Conservation (phyloP, 1,140 invertebrate genomes). For the Lepidotrigona ventralis region DNA sequence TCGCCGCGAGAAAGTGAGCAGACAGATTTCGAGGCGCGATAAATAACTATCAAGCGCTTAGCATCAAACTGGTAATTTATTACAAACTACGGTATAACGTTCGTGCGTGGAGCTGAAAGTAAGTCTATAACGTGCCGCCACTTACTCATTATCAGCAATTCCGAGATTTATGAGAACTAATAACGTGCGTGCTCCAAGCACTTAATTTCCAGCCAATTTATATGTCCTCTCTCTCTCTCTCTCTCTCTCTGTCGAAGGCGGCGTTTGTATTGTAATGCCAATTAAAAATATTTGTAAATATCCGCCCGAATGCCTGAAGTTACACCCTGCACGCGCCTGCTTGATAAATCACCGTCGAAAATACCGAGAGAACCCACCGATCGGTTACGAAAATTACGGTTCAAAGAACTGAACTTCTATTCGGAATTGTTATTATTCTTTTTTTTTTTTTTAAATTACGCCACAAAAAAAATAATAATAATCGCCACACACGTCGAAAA, state of each 20-base stretch:
- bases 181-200: slow-evolving; percentile 13
- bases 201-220: slow-evolving; percentile 24
- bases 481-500: neutral
- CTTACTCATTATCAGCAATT: slow-evolving; percentile 35
- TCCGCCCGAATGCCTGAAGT: neutral
- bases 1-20: neutral
- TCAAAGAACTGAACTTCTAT: too few relatives aligned
- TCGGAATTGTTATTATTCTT: too few relatives aligned
- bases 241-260: neutral
- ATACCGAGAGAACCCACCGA: neutral
- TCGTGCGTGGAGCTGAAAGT: slow-evolving; percentile 24
- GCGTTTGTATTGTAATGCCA: neutral
- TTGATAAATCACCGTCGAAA: neutral
- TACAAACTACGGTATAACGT: slow-evolving; percentile 23
- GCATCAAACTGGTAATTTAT: slow-evolving; percentile 43
- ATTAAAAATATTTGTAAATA: slow-evolving; percentile 3
- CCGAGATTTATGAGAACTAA: slow-evolving; percentile 36
- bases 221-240: neutral
- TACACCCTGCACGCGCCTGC: neutral
- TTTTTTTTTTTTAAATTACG: neutral
- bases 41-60: slow-evolving; percentile 42
- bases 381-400: neutral
- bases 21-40: slow-evolving; percentile 33
- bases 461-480: neutral
- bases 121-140: slow-evolving; percentile 25